Evolutionary conservation across 2,888 invertebrate species (phyloP).

Genomic region (Pyralis farinalis): DNA sequence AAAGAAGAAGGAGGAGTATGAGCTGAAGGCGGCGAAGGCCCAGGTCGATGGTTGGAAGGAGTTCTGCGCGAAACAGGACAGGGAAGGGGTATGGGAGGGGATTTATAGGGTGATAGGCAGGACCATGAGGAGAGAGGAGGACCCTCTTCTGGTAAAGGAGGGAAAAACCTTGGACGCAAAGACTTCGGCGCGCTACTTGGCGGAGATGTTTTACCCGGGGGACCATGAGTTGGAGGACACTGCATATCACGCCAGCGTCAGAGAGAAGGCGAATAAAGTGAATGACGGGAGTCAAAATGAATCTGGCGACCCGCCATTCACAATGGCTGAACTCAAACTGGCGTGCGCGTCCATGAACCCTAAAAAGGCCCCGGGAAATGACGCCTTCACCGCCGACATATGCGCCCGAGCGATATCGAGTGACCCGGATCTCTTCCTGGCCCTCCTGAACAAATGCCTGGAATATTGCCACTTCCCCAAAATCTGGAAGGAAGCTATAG

Average conservation of each 20-base stretch:
- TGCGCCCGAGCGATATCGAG: slow-evolving; percentile 13
- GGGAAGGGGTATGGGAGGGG: not conserved
- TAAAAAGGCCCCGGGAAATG: slow-evolving; percentile 24
- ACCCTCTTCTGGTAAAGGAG: not conserved
- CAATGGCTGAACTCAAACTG: not conserved
- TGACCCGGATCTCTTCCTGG: slow-evolving; percentile 12
- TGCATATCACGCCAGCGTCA: too few species aligned
- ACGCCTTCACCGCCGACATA: slow-evolving; percentile 26
- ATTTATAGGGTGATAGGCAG: slow-evolving; percentile 11
- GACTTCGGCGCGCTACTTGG: too few species aligned
- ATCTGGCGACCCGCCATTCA: too few species aligned
- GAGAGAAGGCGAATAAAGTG: not conserved
- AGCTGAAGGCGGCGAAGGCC: not conserved
- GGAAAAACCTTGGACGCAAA: too few species aligned
- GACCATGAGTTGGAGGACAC: too few species aligned
- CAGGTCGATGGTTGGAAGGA: slow-evolving; percentile 4
- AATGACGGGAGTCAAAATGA: too few species aligned
- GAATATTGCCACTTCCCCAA: not conserved
- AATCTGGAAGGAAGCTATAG: not conserved
- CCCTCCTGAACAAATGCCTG: slow-evolving; percentile 20
- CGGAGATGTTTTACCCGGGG: too few species aligned
- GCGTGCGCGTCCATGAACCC: too few species aligned
- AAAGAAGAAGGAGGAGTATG: not conserved
- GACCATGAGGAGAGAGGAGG: slow-evolving; percentile 9
- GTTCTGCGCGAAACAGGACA: slow-evolving; percentile 6